Evolutionary conservation across 30 jellyfish, hydroid and myxozoan species (phyloP), one percentile per base, ranked within the genome.

Genomic region (Cassiopea xamachana): DNA sequence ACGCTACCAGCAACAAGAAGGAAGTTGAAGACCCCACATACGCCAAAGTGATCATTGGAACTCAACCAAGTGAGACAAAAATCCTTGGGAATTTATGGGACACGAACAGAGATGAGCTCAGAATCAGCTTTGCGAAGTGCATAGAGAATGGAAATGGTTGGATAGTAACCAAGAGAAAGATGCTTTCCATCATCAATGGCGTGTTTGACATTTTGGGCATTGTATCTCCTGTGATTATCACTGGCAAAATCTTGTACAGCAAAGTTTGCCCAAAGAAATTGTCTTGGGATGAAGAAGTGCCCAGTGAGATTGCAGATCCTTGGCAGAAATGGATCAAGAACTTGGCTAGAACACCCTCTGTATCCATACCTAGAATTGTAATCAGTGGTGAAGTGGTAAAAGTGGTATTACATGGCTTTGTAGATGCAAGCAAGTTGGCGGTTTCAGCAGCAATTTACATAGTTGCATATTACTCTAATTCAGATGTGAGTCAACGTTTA

Each of bases 71-170:
- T 96, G 96, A 60, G 85, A 84, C 51, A 75, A 87, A 64, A 83
- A 87, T 87, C 74, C 92, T 93, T 14, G 94, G 97, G 46, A 89
- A 89, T 1, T 82, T 77, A 48, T 89, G 97, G 98, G 85, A 93
- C 96, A 93, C 69, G 81, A 67, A 73, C 7, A 82, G 67, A 71
- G 96, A 93, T 48, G 80, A 90, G 67, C 49, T 75, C 82, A 59
- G 50, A 45, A 64, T 82, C 89, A 81, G 79, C 51, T 87, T 92
- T 43, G 71, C 77, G 51, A 85, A 68, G 71, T 84, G 89, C 68
- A 59, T 55, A 81, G 84, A 78, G 72, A 67, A 59, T 3, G 73
- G 51, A 59, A 64, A 82, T 7, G 88, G 68, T 9, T 87, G 76
- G 18, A 81, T 82, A 79, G 13, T 88, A 16, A 89, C 97, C 48